A percentile compares a stretch with the other conserved stretches of the same genome.
phyloP scores from a whole-genome alignment of 53 echinoderm and acorn worm species.

The Patiria pectinifera region DNA sequence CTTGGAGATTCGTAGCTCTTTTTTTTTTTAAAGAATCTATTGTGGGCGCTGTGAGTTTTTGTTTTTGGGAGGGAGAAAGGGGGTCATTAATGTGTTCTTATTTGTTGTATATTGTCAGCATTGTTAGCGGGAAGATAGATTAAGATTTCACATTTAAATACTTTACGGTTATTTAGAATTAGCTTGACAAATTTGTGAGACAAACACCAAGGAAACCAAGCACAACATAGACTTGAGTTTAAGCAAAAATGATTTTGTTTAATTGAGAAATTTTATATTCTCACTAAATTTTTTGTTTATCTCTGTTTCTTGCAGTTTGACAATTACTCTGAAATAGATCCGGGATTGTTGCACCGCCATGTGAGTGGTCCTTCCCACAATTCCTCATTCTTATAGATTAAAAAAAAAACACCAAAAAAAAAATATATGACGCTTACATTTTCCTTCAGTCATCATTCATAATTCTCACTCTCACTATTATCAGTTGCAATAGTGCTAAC shows the following conservation, averaged over 20 bases:
- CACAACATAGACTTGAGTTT: not conserved
- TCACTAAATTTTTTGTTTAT: not conserved
- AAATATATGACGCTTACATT: too few relatives aligned
- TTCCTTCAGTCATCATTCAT: not conserved
- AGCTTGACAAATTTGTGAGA: too few relatives aligned
- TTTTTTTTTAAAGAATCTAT: too few relatives aligned
- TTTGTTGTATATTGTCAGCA: too few relatives aligned
- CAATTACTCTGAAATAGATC: slow-evolving; percentile 41
- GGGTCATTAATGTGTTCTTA: too few relatives aligned
- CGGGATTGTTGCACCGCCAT: slow-evolving; percentile 54
- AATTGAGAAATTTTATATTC: not conserved
- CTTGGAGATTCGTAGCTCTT: too few relatives aligned
- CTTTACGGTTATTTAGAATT: too few relatives aligned
- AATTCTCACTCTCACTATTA: not conserved
- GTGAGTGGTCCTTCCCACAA: slow-evolving; percentile 46
- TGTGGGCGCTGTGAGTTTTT: too few relatives aligned
- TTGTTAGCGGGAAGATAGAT: too few relatives aligned
- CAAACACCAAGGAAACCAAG: not conserved
- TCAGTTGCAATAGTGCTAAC: not conserved
- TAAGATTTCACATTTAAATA: too few relatives aligned
- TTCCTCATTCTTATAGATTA: not conserved
- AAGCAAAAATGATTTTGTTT: not conserved
- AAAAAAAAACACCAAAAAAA: not conserved
- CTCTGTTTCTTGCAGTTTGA: slow-evolving; percentile 50
- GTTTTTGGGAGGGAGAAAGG: too few relatives aligned